Percentiles rank a stretch among this genome's conserved stretches.
phyloP scores from a whole-genome alignment of 30 jellyfish, hydroid and myxozoan genomes.

The Turritopsis dohrnii region DNA sequence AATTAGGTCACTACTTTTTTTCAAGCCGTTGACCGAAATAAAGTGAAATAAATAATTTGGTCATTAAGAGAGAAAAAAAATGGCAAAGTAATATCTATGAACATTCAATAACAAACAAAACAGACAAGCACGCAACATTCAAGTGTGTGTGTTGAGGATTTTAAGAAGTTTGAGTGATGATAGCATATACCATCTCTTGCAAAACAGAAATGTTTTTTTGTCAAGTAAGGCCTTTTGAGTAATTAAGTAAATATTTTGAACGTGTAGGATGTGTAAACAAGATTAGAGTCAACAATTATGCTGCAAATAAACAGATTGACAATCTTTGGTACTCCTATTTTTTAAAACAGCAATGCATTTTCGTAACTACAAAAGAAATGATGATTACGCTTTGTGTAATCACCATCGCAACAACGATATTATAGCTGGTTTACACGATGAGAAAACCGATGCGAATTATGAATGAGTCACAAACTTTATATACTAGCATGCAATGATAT shows the following conservation, averaged over 20 bases:
- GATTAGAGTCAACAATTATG: not conserved
- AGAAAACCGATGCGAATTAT: not conserved
- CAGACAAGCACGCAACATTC: not conserved
- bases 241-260: not conserved
- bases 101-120: too few species aligned
- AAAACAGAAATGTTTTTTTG: too few species aligned
- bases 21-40: too few species aligned
- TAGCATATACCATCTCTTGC: not conserved
- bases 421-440: not conserved
- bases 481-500: too few species aligned
- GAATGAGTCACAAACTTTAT: too few species aligned
- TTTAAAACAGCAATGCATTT: too few species aligned
- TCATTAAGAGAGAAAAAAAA: too few species aligned
- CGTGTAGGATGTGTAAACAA: not conserved
- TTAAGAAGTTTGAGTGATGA: not conserved
- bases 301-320: too few species aligned
- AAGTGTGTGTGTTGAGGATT: not conserved
- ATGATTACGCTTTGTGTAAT: not conserved
- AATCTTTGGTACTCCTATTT: too few species aligned
- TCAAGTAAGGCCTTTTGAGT: not conserved
- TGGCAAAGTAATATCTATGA: too few species aligned
- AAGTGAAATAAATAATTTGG: too few species aligned
- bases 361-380: not conserved
- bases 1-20: not conserved
- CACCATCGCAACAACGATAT: not conserved